phyloP scores from a whole-genome alignment of 2,113 vertebrate species.

The Monopterus albus region DNA sequence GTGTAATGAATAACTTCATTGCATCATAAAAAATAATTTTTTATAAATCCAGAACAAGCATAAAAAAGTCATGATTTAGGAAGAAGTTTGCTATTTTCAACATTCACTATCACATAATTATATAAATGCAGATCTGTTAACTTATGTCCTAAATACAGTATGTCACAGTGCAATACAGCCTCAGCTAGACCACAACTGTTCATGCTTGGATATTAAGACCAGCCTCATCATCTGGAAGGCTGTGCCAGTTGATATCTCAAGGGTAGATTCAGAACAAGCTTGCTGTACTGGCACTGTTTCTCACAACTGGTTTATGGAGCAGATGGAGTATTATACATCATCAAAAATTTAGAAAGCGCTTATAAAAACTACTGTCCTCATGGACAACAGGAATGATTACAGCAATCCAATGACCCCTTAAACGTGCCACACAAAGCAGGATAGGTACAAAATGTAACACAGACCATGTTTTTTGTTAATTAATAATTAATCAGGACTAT shows the following conservation, averaged over 20 bases:
- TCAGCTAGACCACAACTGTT: conserved; percentile 12
- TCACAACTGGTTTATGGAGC: background rate
- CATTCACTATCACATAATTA: too few species aligned
- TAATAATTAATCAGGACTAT: too few species aligned
- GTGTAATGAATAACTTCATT: background rate
- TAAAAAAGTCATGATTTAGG: background rate
- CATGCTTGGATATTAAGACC: conserved; percentile 40
- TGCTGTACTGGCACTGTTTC: conserved; percentile 1
- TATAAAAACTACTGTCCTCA: too few species aligned
- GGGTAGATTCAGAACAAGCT: conserved; percentile 23
- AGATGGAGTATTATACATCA: background rate
- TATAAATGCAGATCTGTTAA: conserved; percentile 49
- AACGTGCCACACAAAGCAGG: background rate
- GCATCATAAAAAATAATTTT: background rate
- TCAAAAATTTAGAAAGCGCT: background rate
- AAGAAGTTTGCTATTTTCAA: background rate
- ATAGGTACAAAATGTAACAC: background rate
- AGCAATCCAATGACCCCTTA: background rate
- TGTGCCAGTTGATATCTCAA: conserved; percentile 11
- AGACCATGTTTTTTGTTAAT: background rate
- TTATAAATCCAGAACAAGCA: background rate
- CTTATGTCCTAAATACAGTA: conserved; percentile 69
- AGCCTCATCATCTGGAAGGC: conserved; percentile 29
- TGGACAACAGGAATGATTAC: background rate
- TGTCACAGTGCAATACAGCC: conserved; percentile 56